phyloP scores from a whole-genome alignment of 2,888 invertebrate genomes.

The Ichneumon xanthorius region DNA sequence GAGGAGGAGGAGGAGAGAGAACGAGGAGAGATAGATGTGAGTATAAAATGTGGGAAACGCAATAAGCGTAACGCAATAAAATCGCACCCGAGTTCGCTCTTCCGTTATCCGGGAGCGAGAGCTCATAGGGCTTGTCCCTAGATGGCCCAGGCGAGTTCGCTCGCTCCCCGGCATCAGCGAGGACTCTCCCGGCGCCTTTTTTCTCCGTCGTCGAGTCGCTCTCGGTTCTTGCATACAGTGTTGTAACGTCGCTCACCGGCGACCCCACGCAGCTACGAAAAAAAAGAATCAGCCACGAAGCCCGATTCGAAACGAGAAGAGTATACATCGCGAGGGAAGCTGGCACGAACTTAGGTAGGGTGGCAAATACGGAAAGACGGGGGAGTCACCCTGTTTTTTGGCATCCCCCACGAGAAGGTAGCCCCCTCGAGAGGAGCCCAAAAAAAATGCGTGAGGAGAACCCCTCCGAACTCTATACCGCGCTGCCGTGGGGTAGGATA shows the following conservation, averaged over 20 bases:
- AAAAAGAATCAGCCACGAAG: conserved; percentile 78
- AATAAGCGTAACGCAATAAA: conserved; percentile 81
- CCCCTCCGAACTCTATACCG: conserved; percentile 58
- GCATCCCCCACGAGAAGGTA: conserved; percentile 54
- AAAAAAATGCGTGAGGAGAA: conserved; percentile 60
- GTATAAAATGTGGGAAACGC: conserved; percentile 79
- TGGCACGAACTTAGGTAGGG: conserved; percentile 71
- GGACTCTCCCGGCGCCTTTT: conserved; percentile 1
- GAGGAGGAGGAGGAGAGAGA: conserved; percentile 27
- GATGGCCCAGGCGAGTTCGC: conserved; percentile 18
- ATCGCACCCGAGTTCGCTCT: conserved; percentile 77
- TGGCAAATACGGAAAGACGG: conserved; percentile 79
- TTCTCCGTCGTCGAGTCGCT: conserved; percentile 26
- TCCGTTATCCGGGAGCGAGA: conserved; percentile 75
- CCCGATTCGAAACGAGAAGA: conserved; percentile 70
- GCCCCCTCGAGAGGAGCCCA: conserved; percentile 45
- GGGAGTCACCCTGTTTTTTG: conserved; percentile 82
- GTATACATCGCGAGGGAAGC: conserved; percentile 51
- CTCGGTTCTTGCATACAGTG: conserved; percentile 22
- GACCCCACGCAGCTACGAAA: conserved; percentile 30
- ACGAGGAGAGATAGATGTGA: conserved; percentile 64
- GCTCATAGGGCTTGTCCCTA: conserved; percentile 49
- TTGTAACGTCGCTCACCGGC: not conserved
- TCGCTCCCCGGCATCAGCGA: conserved; percentile 16
- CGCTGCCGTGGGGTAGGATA: conserved; percentile 81